Conservation (phyloP, 2,113 vertebrate species). For the Takifugu flavidus region DNA sequence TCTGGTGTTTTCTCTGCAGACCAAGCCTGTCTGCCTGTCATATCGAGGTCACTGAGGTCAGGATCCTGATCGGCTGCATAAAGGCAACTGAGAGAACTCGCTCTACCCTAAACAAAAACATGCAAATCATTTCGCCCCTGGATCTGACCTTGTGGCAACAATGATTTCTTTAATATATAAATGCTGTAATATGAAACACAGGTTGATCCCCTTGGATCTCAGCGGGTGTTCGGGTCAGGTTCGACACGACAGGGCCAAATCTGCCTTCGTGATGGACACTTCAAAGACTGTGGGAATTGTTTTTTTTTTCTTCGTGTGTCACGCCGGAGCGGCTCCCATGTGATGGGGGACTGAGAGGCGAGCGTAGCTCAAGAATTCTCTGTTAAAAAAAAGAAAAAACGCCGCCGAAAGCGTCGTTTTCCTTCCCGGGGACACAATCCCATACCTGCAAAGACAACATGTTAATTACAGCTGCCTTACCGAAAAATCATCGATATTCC, state of each 20-base stretch:
- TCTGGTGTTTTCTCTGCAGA: background rate
- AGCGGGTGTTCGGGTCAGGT: slow-evolving; percentile 80
- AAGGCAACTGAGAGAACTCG: background rate
- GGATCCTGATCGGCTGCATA: background rate
- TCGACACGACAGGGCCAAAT: slow-evolving; percentile 76
- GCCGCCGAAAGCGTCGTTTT: background rate
- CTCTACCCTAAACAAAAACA: slow-evolving; percentile 38
- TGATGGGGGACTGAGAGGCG: slow-evolving; percentile 4
- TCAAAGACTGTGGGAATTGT: slow-evolving; percentile 51
- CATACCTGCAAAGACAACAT: too few species aligned
- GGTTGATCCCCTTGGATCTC: slow-evolving; percentile 21
- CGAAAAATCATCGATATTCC: too few species aligned
- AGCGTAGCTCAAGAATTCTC: slow-evolving; percentile 13
- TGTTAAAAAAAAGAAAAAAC: background rate
- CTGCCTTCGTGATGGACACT: slow-evolving; percentile 59
- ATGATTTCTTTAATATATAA: slow-evolving; percentile 32
- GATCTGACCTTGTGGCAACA: slow-evolving; percentile 30
- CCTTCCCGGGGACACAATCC: background rate
- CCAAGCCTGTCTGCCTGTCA: background rate
- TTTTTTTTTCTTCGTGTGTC: slow-evolving; percentile 17
- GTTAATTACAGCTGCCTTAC: too few species aligned
- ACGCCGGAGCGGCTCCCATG: slow-evolving; percentile 18
- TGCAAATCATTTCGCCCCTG: slow-evolving; percentile 36
- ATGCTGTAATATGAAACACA: slow-evolving; percentile 22
- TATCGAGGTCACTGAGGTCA: background rate